Conservation (phyloP, 2,888 invertebrate genomes). For the Hemistola chrysoprasaria region DNA sequence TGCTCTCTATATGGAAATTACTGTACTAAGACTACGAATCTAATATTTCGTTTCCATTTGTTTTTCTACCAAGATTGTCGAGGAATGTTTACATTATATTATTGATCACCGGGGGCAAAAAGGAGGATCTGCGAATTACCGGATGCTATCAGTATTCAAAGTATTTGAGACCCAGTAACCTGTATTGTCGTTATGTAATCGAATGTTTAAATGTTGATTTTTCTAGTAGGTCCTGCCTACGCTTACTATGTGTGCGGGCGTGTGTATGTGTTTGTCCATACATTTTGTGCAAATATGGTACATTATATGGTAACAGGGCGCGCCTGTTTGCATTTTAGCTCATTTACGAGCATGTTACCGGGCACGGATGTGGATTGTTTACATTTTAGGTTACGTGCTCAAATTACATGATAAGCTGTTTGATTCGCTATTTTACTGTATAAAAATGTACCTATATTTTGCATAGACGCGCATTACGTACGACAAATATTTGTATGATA, state of each 20-base stretch:
- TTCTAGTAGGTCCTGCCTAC: conserved; percentile 40
- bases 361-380: conserved; percentile 55
- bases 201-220: conserved; percentile 55
- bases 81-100: no score
- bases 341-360: conserved; percentile 56
- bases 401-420: conserved; percentile 38
- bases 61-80: no score
- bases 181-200: conserved; percentile 67
- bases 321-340: conserved; percentile 58
- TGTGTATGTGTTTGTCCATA: conserved; percentile 38
- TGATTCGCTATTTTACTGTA: conserved; percentile 22
- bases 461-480: conserved; percentile 30
- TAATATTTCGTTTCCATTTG: no score
- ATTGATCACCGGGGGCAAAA: no score
- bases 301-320: conserved; percentile 55
- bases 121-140: conserved; percentile 25
- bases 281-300: conserved; percentile 41
- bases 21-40: no score
- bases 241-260: conserved; percentile 44
- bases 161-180: conserved; percentile 52
- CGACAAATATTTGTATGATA: conserved; percentile 28
- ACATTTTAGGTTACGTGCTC: conserved; percentile 45
- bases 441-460: conserved; percentile 14
- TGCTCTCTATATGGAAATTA: no score
- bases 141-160: conserved; percentile 50